Conservation (phyloP, 2,113 vertebrate species). For the Puffinus mauretanicus region DNA sequence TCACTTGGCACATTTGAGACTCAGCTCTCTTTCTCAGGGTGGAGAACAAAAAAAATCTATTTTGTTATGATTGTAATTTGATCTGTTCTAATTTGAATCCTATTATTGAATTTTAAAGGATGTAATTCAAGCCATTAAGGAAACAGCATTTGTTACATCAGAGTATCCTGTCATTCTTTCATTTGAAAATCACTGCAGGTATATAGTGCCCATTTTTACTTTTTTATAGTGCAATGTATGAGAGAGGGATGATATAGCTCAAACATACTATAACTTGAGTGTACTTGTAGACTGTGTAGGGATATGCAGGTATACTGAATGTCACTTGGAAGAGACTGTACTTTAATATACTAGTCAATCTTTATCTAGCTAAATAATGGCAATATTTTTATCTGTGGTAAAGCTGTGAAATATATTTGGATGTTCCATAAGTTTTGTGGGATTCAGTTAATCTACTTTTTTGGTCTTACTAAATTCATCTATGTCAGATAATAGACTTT, state of each 20-base stretch:
- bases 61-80: not conserved
- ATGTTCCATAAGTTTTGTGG: not conserved
- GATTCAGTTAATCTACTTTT: not conserved
- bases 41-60: not conserved
- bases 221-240: not conserved
- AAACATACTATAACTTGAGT: not conserved
- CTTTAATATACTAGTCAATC: not conserved
- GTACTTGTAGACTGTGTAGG: not conserved
- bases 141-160: conserved; percentile 95
- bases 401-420: not conserved
- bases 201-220: not conserved
- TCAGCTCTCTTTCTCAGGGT: not conserved
- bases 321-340: not conserved
- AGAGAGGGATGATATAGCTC: not conserved
- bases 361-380: not conserved
- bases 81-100: conserved; percentile 14
- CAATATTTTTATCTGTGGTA: not conserved
- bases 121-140: conserved; percentile 96
- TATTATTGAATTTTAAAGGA: conserved; percentile 79
- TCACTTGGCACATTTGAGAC: not conserved
- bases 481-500: not conserved
- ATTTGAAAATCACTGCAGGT: conserved; percentile 99
- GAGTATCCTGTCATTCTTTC: conserved; percentile 96
- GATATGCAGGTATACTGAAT: not conserved
- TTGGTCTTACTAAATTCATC: not conserved